A percentile compares a stretch with the other conserved stretches of the same genome.
Evolutionary conservation across 35 echinoderm and acorn worm genomes (phyloP).

Genomic region (Heliocidaris erythrogramma): DNA sequence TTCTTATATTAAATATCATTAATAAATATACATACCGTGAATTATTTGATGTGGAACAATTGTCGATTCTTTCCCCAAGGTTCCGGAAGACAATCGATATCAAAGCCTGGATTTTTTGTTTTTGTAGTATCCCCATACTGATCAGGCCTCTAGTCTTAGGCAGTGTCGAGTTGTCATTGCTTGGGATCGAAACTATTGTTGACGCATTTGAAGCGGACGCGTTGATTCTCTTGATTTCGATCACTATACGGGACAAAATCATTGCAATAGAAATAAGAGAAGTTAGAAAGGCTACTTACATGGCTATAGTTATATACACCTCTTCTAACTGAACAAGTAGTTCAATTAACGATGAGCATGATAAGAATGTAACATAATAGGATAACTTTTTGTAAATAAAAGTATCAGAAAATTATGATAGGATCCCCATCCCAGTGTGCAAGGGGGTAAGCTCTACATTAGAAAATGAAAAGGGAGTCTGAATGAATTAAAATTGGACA

Average conservation of each 20-base stretch:
- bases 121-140: neutral
- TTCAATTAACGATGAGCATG: too few species aligned
- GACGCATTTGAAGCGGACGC: neutral
- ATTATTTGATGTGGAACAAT: neutral
- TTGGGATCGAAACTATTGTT: neutral
- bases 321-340: too few species aligned
- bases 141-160: neutral
- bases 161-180: neutral
- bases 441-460: too few species aligned
- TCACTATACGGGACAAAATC: neutral
- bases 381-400: too few species aligned
- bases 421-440: too few species aligned
- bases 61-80: conserved; percentile 1
- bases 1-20: neutral
- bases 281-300: too few species aligned
- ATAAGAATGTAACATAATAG: too few species aligned
- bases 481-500: too few species aligned
- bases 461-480: too few species aligned
- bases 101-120: neutral
- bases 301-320: too few species aligned
- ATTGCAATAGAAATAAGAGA: too few species aligned
- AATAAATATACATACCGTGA: neutral
- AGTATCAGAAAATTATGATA: too few species aligned
- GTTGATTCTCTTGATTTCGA: neutral
- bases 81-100: conserved; percentile 5